phyloP scores from a whole-genome alignment of 1,140 invertebrate genomes.

The Bombus huntii region DNA sequence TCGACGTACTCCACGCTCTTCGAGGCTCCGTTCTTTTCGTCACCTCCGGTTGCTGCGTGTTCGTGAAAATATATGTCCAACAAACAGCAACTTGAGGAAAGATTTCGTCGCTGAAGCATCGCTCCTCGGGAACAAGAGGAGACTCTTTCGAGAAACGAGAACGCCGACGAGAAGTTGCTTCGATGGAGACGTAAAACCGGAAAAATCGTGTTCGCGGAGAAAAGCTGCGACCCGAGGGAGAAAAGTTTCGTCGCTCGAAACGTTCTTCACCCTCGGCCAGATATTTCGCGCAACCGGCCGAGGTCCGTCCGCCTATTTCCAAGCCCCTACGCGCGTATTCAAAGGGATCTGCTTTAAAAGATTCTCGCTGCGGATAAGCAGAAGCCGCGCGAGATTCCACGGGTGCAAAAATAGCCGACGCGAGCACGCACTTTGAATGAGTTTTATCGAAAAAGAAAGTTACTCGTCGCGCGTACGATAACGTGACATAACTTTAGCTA shows the following conservation, averaged over 20 bases:
- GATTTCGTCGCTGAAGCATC: no score
- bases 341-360: not conserved
- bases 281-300: no score
- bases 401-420: slow-evolving; percentile 1
- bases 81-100: no score
- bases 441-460: not conserved
- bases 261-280: not conserved
- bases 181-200: no score
- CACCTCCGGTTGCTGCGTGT: no score
- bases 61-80: no score
- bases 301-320: not conserved
- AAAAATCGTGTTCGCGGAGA: not conserved
- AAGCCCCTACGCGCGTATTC: not conserved
- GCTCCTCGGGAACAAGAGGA: no score
- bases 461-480: not conserved
- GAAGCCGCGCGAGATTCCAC: not conserved
- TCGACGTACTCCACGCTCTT: no score
- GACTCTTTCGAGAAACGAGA: no score
- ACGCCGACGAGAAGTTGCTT: no score
- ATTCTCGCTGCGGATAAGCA: not conserved
- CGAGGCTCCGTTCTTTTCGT: no score
- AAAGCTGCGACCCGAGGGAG: not conserved
- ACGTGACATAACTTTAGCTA: slow-evolving; percentile 23
- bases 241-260: not conserved
- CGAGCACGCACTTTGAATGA: not conserved